Evolutionary conservation across 2,888 invertebrate genomes (phyloP).

Genomic region (Trimorus sp.): DNA sequence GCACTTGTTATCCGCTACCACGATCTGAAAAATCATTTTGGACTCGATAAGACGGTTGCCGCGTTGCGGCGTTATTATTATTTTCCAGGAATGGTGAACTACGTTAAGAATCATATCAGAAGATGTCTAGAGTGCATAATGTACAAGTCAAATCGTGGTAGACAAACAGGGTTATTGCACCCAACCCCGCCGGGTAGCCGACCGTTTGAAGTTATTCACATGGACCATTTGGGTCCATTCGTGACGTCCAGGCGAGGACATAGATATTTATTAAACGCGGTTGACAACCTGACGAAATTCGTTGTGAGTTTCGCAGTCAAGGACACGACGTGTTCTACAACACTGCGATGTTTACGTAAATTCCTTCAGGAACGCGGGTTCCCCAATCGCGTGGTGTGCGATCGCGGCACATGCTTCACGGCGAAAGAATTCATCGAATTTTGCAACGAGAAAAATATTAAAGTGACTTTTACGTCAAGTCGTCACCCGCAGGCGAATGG

Average conservation of each 20-base stretch:
- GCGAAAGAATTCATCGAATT: constrained; percentile 41
- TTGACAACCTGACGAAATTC: constrained; percentile 69
- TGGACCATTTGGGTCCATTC: constrained; percentile 69
- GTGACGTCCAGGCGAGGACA: constrained; percentile 51
- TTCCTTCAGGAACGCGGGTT: constrained; percentile 60
- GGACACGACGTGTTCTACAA: constrained; percentile 32
- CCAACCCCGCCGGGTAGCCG: constrained; percentile 67
- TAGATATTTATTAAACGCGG: constrained; percentile 64
- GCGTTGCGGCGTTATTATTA: constrained; percentile 60
- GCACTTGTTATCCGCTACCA: constrained; percentile 56
- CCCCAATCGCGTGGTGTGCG: constrained; percentile 55
- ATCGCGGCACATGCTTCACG: constrained; percentile 65
- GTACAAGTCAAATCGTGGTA: constrained; percentile 57
- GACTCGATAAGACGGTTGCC: constrained; percentile 58
- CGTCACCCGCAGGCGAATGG: constrained; percentile 64
- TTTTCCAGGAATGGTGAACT: constrained; percentile 63
- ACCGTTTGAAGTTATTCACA: constrained; percentile 67
- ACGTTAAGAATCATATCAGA: constrained; percentile 61
- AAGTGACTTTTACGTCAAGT: constrained; percentile 57
- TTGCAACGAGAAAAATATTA: constrained; percentile 50
- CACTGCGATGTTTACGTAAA: constrained; percentile 35
- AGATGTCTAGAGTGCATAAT: constrained; percentile 68
- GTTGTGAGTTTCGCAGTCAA: constrained; percentile 58
- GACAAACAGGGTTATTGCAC: constrained; percentile 63
- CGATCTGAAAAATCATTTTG: constrained; percentile 66